Base-by-base conservation (phyloP, 2,888 invertebrate species). In the Gerris lacustris region DNA sequence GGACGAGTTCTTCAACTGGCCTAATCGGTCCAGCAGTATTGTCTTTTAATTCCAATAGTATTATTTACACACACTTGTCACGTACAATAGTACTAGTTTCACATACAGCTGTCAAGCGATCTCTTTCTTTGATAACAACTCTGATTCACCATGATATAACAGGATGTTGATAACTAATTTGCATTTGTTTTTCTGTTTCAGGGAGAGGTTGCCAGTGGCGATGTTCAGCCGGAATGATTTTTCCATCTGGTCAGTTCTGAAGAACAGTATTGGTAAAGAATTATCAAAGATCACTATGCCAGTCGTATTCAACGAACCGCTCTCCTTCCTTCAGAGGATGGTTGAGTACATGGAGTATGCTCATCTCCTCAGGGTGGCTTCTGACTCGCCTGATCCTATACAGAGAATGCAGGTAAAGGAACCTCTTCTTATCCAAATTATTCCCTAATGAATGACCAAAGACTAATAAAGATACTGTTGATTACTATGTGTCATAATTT, bases 211-310 rank as follows among this genome's bases (percentile, higher is more conserved):
- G 77, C 89, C 89, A 78, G 87, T 87, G 80, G 86, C 88, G 77
- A 89, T 88, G 85, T 86, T 87, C 80, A 85, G 86, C 79, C 86
- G 87, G 77, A 89, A 88, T 82, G 90, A 92, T 81, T 90, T 91
- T 82, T 91, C 90, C 79, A 87, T 94, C 77, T 94, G 94, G 94
- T 91, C 91, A 74, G 91, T 94, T 76, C 84, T 94, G 78, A 94
- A 93, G 83, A 91, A 92, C 82, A 92, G 92, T 81, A 92, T 94
- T 76, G 91, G 92, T 78, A 92, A 92, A 83, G 96, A 96, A 82
- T 84, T 96, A 76, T 94, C 94, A 79, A 95, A 95, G 84, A 94
- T 96, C 81, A 92, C 95, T 62, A 95, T 96, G 94, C 96, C 96
- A 73, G 94, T 96, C 75, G 90, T 92, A 76, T 94, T 96, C 84